Evolutionary conservation across 92 coral and sea anemone genomes (phyloP).

Genomic region (Desmophyllum pertusum): DNA sequence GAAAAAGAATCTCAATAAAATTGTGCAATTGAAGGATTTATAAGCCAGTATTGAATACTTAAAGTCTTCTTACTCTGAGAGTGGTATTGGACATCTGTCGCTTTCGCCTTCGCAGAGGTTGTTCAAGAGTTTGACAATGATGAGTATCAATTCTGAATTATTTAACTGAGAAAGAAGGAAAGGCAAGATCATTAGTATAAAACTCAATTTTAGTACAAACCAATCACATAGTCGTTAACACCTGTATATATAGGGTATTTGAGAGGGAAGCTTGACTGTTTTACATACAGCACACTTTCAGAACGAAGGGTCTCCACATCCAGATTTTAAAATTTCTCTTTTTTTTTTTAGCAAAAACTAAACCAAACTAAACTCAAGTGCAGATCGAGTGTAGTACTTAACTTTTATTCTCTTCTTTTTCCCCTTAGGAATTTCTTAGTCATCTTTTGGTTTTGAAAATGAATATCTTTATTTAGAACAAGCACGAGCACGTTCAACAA

Average conservation of each 20-base stretch:
- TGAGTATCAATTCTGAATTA: neutral
- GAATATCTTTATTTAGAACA: too few relatives aligned
- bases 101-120: conserved; percentile 7
- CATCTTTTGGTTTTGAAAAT: neutral
- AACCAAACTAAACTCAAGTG: too few relatives aligned
- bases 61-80: conserved; percentile 10
- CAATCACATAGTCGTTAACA: neutral
- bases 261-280: neutral
- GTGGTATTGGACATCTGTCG: conserved; percentile 10
- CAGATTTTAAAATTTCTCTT: neutral
- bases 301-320: neutral
- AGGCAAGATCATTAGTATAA: neutral
- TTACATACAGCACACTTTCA: neutral
- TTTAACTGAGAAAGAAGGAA: conserved; percentile 5
- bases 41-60: neutral
- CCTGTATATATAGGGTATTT: too few relatives aligned
- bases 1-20: too few relatives aligned
- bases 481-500: neutral
- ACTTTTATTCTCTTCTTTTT: too few relatives aligned
- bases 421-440: too few relatives aligned
- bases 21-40: too few relatives aligned
- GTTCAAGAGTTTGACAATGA: conserved; percentile 10
- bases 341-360: too few relatives aligned
- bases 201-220: neutral
- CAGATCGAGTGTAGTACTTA: too few relatives aligned